Evolutionary conservation across 2,113 vertebrate species (phyloP), one percentile per base, ranked within the genome.

Genomic region (Pholis gunnellus): DNA sequence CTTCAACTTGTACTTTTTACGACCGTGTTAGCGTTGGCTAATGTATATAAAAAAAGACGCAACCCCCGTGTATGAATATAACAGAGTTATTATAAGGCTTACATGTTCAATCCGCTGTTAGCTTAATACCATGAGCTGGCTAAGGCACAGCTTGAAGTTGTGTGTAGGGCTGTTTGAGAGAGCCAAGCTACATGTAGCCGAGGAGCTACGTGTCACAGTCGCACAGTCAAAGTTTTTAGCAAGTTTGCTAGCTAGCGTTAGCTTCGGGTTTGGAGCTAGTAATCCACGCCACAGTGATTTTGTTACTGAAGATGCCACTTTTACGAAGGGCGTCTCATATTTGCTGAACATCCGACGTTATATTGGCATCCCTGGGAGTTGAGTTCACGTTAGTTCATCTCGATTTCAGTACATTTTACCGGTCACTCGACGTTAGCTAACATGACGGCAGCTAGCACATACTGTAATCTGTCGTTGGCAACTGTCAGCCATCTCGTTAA

Each of bases 191-290:
- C 72, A 77, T 40, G 60, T 88, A 89, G 91, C 90, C 11, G 67
- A 75, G 14, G 64, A 83, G 93, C 95, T 94, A 95, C 95, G 96
- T 96, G 96, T 96, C 96, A 96, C 48, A 92, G 89, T 34, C 34
- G 34, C 91, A 88, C 86, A 77, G 84, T 84, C 83, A 90, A 95
- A 95, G 92, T 95, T 95, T 94, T 90, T 88, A 89, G 89, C 90
- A 88, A 93, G 86, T 93, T 93, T 76, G 91, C 92, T 92, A 94
- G 83, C 92, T 75, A 87, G 91, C 86, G 31, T 34, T 68, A 68
- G 66, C 40, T 54, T 31, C 14, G 36, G 44, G 8, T 68, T 70
- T 25, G 22, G n/a, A 25, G 48, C 57, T 76, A 13, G 1, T 81
- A 57, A 82, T 70, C 66, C 54, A 3, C 0, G 22, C 15, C 11